These are phyloP conservation scores for Artibeus jamaicensis DNA, from an alignment of 2,797 vertebrate species.

Conservation along the genomic window DNA sequence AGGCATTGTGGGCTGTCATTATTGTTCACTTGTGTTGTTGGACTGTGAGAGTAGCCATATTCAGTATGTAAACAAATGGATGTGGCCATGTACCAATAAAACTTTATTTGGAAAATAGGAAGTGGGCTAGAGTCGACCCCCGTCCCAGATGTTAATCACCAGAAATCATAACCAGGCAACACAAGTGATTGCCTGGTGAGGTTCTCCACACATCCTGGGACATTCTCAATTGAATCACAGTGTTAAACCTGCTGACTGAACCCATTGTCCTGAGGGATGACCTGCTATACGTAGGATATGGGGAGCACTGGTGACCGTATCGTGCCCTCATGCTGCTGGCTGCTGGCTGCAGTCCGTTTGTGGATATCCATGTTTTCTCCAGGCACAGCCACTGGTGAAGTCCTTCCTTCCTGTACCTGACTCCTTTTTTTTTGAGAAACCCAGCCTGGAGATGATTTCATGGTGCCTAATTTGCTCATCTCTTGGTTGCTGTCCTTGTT, in stretches of 20 bases:
- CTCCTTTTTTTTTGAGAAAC: background rate
- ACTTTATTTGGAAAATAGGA: background rate
- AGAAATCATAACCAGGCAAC: background rate
- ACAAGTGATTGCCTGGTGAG: background rate
- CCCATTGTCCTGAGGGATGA: background rate
- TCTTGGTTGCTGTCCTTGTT: background rate
- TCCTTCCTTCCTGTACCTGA: background rate
- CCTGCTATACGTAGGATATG: accelerated
- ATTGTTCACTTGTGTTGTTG: background rate
- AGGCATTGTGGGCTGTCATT: background rate
- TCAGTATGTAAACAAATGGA: background rate
- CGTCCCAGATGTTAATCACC: background rate
- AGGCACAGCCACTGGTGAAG: background rate
- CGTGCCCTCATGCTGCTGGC: background rate
- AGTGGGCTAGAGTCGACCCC: background rate
- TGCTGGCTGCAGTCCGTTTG: accelerated
- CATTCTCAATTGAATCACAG: background rate
- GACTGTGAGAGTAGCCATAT: background rate
- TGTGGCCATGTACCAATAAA: background rate
- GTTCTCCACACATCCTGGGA: background rate
- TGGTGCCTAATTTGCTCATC: background rate
- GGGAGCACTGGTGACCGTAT: no score
- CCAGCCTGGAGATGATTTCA: background rate
- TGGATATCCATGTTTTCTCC: background rate
- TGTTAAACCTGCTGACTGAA: background rate